Evolutionary conservation across 2,888 invertebrate genomes (phyloP).

Genomic region (Steinernema carpocapsae): DNA sequence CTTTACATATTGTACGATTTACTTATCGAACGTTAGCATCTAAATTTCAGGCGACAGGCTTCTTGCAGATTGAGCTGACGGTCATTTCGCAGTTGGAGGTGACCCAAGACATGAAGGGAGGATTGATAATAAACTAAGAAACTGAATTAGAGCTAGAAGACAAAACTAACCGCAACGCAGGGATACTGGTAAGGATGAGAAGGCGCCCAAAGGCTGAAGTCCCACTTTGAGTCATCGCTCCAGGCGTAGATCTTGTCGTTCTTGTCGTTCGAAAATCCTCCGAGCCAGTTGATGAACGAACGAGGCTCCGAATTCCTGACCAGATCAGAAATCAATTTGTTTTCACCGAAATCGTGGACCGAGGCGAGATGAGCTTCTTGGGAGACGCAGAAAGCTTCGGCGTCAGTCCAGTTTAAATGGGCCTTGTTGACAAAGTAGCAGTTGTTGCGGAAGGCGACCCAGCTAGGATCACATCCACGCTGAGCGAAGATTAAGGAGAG

Average conservation of each 20-base stretch:
- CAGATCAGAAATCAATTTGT: neutral
- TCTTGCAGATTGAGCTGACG: neutral
- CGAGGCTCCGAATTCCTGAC: neutral
- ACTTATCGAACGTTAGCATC: too few species aligned
- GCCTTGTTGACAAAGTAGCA: neutral
- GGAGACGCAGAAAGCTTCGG: neutral
- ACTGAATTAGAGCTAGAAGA: neutral
- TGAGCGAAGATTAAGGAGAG: neutral
- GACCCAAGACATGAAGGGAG: constrained; percentile 1
- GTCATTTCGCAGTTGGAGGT: neutral
- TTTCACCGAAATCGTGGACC: neutral
- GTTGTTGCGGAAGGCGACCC: neutral
- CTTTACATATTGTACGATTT: too few species aligned
- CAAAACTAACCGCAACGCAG: neutral
- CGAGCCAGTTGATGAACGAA: neutral
- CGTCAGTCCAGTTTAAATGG: neutral
- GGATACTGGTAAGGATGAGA: neutral
- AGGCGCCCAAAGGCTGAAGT: neutral
- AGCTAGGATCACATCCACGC: neutral
- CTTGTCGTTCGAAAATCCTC: neutral
- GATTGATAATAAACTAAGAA: neutral
- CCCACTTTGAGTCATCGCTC: neutral
- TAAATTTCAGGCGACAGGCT: neutral
- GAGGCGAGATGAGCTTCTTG: neutral
- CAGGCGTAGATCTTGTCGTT: neutral